Base-by-base conservation (phyloP, 1,140 invertebrate genomes). In the Propsilocerus akamusi region DNA sequence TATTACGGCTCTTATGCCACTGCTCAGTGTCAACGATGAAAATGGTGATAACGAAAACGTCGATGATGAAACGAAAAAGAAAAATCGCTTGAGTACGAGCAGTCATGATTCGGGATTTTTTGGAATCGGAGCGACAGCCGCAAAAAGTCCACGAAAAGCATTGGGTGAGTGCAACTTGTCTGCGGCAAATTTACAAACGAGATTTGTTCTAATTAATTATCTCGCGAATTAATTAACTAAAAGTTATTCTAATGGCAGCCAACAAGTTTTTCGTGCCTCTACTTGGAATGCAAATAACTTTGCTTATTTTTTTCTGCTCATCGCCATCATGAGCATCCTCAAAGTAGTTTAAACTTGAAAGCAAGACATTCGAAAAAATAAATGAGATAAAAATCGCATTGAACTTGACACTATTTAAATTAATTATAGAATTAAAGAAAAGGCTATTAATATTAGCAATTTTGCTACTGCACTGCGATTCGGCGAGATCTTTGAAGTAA, bases 81-180 rank as follows among this genome's bases (percentile, higher is more conserved):
- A 49, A 25, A 65, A 62, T 25, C 57, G 63, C 46, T 64, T 65
- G 62, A 65, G 63, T 58, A 65, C 63, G 47, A 65, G 63, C 60
- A 65, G 63, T 56, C 65, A 65, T 54, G 63, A 65, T 64, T 65
- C 63, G 52, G 63, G 63, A 48, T 65, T 65, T 46, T 62, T 63
- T 49, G 12, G 14, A 20, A 41, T 41, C 0, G 63, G 63, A 51
- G 63, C 63, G 53, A 65, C 63, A 1, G 63, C 63, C 34, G 63
- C 63, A 8, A 59, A 62, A 53, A 65, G 60, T 56, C 63, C 63
- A 53, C 64, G 65, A 49, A 65, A 65, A 59, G 64, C 65, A 60
- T 48, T 65, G 54, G 63, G 63, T 65, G 60, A 65, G 63, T 41
- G 5, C 14, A 3, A 3, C 14, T 34, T 34, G 30, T 34, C 14